phyloP scores from a whole-genome alignment of 1,140 invertebrate genomes.

The Pantala flavescens region DNA sequence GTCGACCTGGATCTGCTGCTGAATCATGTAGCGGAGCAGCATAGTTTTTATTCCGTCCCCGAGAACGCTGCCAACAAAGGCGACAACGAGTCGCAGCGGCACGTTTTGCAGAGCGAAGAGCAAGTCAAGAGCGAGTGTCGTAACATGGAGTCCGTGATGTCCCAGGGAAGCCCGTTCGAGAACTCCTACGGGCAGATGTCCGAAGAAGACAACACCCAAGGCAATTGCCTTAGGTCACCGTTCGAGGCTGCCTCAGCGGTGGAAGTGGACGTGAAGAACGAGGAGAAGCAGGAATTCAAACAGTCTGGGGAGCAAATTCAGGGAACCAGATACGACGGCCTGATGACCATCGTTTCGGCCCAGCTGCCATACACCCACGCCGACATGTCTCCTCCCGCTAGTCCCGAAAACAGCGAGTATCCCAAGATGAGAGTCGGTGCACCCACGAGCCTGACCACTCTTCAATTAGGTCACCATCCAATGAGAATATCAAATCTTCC shows the following conservation, averaged over 20 bases:
- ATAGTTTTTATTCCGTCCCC: constrained; percentile 27
- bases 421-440: constrained; percentile 7
- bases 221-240: neutral
- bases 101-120: neutral
- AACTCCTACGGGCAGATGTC: neutral
- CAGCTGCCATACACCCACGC: constrained; percentile 31
- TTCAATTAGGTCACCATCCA: constrained; percentile 11
- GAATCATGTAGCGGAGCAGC: constrained; percentile 35
- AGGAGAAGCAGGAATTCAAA: neutral
- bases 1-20: constrained; percentile 39
- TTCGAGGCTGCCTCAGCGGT: neutral
- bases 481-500: constrained; percentile 10
- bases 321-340: constrained; percentile 18
- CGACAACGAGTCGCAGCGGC: neutral
- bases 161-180: neutral
- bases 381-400: constrained; percentile 42
- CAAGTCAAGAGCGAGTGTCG: neutral
- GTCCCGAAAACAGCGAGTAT: constrained; percentile 34
- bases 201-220: neutral
- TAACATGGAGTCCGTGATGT: neutral
- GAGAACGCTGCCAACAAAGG: neutral
- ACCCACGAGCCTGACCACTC: constrained; percentile 12
- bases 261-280: neutral
- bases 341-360: constrained; percentile 21
- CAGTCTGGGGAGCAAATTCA: neutral